A percentile compares a stretch with the other conserved stretches of the same genome.
Conservation (phyloP, 2,113 vertebrate genomes). For the Tachysurus fulvidraco region DNA sequence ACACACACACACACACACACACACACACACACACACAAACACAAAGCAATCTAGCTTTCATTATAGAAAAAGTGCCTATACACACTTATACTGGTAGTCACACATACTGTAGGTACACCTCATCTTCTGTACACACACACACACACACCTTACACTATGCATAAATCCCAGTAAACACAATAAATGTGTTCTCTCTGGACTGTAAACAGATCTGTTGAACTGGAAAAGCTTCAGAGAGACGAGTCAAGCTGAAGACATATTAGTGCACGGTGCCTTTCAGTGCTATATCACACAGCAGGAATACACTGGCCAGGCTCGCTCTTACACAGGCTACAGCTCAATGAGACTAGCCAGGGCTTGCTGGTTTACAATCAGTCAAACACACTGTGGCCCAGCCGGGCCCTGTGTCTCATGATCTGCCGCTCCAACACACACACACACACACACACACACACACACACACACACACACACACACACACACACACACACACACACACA, state of each 20-base stretch:
- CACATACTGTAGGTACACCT: constrained; percentile 9
- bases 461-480: constrained; percentile 13
- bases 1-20: constrained; percentile 44
- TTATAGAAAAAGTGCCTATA: constrained; percentile 21
- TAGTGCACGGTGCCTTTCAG: constrained; percentile 49
- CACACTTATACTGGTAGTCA: background rate
- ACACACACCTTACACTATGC: constrained; percentile 53
- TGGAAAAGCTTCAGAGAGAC: constrained; percentile 66
- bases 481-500: constrained; percentile 12
- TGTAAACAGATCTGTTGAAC: constrained; percentile 65
- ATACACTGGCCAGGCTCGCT: constrained; percentile 46
- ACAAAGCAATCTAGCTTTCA: constrained; percentile 29
- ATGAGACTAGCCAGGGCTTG: constrained; percentile 73
- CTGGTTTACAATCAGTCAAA: constrained; percentile 79
- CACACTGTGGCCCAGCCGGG: constrained; percentile 49
- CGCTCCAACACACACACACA: constrained; percentile 7
- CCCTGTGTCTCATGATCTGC: constrained; percentile 57
- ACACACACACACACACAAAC: constrained; percentile 51
- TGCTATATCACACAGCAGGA: constrained; percentile 56
- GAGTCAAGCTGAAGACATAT: constrained; percentile 64
- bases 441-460: constrained; percentile 5
- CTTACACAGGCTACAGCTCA: constrained; percentile 44
- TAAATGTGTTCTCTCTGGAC: constrained; percentile 66
- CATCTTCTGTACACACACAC: constrained; percentile 47
- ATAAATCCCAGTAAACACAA: constrained; percentile 67